phyloP scores from a whole-genome alignment of 2,113 vertebrate genomes.

The Lophotis ruficrista region DNA sequence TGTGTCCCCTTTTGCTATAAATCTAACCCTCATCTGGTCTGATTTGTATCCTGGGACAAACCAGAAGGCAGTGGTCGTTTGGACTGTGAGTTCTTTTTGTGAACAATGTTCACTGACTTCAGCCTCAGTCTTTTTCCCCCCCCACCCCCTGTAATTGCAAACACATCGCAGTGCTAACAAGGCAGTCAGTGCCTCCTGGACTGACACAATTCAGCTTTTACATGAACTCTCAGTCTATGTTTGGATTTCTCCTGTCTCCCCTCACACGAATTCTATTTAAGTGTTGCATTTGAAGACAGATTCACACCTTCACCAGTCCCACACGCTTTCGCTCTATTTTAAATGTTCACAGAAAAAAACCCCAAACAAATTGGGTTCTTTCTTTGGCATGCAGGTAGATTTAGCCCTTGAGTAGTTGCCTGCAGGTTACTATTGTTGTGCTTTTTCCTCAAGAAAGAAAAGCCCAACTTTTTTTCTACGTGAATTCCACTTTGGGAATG shows the following conservation, averaged over 20 bases:
- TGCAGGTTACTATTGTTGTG: background rate
- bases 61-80: fast-evolving
- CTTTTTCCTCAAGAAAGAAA: background rate
- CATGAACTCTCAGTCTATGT: background rate
- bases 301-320: background rate
- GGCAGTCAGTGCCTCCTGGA: background rate
- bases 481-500: background rate
- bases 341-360: background rate
- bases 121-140: background rate
- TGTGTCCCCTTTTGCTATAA: background rate
- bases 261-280: background rate
- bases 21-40: background rate
- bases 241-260: background rate
- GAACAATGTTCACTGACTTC: background rate
- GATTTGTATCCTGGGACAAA: background rate
- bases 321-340: background rate
- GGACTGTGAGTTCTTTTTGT: background rate
- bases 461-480: background rate
- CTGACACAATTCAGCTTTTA: background rate
- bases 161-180: background rate
- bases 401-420: background rate
- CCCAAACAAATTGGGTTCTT: background rate
- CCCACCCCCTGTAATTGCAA: too few relatives aligned
- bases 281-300: background rate
- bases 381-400: background rate